Percentiles rank a stretch among this genome's conserved stretches.
Conservation (phyloP, 2,113 vertebrate species). For the Ascaphus truei region DNA sequence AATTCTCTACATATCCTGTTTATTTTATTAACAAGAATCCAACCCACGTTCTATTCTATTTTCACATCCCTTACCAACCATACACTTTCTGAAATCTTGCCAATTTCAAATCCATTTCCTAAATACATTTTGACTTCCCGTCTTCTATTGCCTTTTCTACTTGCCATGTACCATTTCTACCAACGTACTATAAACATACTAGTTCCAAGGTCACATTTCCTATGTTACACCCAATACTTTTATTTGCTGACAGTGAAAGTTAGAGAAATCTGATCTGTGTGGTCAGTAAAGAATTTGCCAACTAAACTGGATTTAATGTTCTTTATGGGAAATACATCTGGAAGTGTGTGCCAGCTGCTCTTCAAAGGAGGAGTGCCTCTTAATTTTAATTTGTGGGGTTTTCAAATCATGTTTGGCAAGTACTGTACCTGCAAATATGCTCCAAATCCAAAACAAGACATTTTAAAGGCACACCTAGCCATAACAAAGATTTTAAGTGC, state of each 20-base stretch:
- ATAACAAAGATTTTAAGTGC: too few relatives aligned
- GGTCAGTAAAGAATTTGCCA: slow-evolving; percentile 1
- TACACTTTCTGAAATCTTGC: slow-evolving; percentile 31
- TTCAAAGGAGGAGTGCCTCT: neutral
- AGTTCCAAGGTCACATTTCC: slow-evolving; percentile 21
- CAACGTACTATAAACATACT: slow-evolving; percentile 51
- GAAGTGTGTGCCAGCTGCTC: neutral
- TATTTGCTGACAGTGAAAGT: slow-evolving; percentile 32
- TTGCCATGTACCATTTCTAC: slow-evolving; percentile 42
- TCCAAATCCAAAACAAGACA: neutral
- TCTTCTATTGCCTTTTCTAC: slow-evolving; percentile 45
- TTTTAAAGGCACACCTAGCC: too few relatives aligned
- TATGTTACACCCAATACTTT: slow-evolving; percentile 22
- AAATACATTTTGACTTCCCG: slow-evolving; percentile 38
- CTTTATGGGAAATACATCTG: slow-evolving; percentile 11
- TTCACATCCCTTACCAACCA: slow-evolving; percentile 6
- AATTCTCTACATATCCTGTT: neutral
- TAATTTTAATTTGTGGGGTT: neutral
- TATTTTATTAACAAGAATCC: too few relatives aligned
- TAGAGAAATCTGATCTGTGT: slow-evolving; percentile 9
- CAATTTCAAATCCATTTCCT: slow-evolving; percentile 21
- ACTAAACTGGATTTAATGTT: neutral
- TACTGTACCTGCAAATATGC: neutral
- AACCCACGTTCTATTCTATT: too few relatives aligned
- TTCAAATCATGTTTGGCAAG: slow-evolving; percentile 15